Base-by-base conservation (phyloP, 2,113 vertebrate genomes). In the Cavia porcellus region DNA sequence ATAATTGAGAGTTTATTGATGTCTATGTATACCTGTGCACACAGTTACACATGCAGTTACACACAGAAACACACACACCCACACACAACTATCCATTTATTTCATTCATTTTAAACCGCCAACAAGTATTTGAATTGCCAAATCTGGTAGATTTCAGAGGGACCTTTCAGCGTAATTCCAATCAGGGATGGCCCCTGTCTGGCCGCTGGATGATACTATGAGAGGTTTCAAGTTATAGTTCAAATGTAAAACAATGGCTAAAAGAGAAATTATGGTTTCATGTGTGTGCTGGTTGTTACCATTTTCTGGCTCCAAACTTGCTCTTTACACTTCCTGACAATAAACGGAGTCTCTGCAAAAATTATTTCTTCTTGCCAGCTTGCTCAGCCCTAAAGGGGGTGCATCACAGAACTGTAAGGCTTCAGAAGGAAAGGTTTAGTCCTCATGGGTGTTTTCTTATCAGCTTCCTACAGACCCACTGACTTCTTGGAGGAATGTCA, bases 281-380 rank as follows among this genome's bases (percentile, higher is more conserved):
- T 10, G 1, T 52, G 24, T 25, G 15, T 28, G 6, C 15, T 57
- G 68, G 7, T 62, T 24, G n/a, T 57, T 14, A 5, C 13, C 47
- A 28, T 24, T 38, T 77, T 50, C 79, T 10, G 9, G 22, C 61
- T 91, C 20, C 35, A 50, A 22, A 42, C n/a, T 45, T 42, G 2
- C 0, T 14, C 19, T 4, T 50, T 52, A 0, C 4, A 0, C 30
- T 10, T 6, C 2, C 2, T 45, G 61, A 52, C 4, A 22, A 15
- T n/a, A 42, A 25, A 15, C 25, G 11, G 32, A 17, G 19, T 20
- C 17, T 83, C 62, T 11, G 17, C 5, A 85, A 64, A 70, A 59
- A 19, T 0, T 2, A 47, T 25, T 77, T 74, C 57, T 20, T 25
- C n/a, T 59, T 86, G 83, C 10, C 15, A 13, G 17, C 22, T 19